phyloP scores from a whole-genome alignment of 1,140 invertebrate species.

The Anastrepha ludens region DNA sequence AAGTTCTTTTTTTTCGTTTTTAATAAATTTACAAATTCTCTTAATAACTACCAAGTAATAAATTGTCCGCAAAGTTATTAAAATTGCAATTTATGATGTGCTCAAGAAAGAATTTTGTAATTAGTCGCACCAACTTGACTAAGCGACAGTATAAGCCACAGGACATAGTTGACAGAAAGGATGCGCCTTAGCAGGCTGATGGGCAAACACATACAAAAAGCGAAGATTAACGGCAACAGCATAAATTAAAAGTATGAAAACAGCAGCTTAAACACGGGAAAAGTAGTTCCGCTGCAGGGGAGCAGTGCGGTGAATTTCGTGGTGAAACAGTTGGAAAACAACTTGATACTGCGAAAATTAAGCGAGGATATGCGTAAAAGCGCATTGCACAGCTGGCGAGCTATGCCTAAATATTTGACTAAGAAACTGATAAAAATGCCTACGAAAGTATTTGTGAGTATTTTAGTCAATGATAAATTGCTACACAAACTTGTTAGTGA shows the following conservation, averaged over 20 bases:
- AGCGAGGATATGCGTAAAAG: neutral
- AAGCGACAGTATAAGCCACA: constrained; percentile 4
- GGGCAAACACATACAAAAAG: constrained; percentile 30
- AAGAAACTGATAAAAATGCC: neutral
- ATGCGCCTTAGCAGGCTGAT: neutral
- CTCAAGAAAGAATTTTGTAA: constrained; percentile 41
- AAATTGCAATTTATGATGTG: constrained; percentile 33
- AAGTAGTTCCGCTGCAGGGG: neutral
- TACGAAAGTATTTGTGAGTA: neutral
- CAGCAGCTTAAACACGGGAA: neutral
- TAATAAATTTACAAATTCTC: neutral
- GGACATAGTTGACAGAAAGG: neutral
- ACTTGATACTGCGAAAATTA: no score
- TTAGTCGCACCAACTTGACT: constrained; percentile 30
- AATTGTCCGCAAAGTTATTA: constrained; percentile 18
- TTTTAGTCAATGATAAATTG: neutral
- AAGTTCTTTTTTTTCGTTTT: neutral
- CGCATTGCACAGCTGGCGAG: no score
- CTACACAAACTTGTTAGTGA: constrained; percentile 12
- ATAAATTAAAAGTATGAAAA: constrained; percentile 35
- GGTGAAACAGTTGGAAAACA: no score
- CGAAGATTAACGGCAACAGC: constrained; percentile 23
- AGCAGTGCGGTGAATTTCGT: neutral
- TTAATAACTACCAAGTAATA: constrained; percentile 2
- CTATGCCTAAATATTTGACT: no score